Evolutionary conservation across 2,888 invertebrate species (phyloP).

Genomic region (Campoplex nolae): DNA sequence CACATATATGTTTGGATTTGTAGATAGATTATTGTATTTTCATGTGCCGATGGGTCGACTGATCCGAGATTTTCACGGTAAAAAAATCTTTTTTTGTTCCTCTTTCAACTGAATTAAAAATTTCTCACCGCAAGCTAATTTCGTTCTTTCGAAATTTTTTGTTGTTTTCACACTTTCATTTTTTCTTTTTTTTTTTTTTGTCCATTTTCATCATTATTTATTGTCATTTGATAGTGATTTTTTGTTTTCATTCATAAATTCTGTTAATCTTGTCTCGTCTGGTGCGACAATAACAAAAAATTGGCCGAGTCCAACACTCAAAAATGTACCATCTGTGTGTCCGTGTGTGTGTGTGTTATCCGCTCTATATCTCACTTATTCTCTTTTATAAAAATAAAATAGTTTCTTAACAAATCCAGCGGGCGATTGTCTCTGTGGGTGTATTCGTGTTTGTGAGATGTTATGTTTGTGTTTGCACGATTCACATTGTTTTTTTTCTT

Average conservation of each 20-base stretch:
- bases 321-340: slow-evolving; percentile 45
- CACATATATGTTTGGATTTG: background rate
- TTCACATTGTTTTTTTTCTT: background rate
- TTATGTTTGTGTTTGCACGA: background rate
- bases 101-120: slow-evolving; percentile 41
- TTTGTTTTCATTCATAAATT: slow-evolving; percentile 41
- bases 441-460: slow-evolving; percentile 16
- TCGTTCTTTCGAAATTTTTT: slow-evolving; percentile 39
- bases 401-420: slow-evolving; percentile 71
- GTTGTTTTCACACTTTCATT: slow-evolving; percentile 37
- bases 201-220: background rate
- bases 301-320: slow-evolving; percentile 39
- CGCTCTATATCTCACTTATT: slow-evolving; percentile 66
- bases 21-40: background rate
- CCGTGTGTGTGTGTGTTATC: slow-evolving; percentile 26
- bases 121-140: slow-evolving; percentile 4
- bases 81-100: background rate
- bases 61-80: slow-evolving; percentile 40
- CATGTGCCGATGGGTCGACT: background rate
- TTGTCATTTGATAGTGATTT: slow-evolving; percentile 40
- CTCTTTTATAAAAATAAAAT: slow-evolving; percentile 73
- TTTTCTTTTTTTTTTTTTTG: slow-evolving; percentile 25
- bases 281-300: slow-evolving; percentile 14
- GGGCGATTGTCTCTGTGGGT: slow-evolving; percentile 57
- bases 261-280: background rate